Evolutionary conservation across 1,140 invertebrate genomes (phyloP), one percentile per base, ranked within the genome.

Genomic region (Rhagoletis pomonella): DNA sequence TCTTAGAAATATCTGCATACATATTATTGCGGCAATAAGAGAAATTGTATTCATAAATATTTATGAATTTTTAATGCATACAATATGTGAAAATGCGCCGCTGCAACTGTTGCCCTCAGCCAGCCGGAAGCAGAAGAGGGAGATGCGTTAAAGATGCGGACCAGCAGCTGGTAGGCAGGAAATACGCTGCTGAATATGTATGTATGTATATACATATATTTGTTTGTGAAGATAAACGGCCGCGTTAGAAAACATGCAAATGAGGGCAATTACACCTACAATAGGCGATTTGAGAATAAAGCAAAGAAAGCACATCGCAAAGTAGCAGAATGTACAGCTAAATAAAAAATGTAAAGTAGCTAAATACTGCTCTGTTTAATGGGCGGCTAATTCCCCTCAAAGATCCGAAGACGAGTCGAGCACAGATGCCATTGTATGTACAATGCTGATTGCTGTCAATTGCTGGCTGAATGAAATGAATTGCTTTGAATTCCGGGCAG

Each of bases 171-270:
- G 55, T 81, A 19, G 73, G 73, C 73, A 81, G 73, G 73, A 81
- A 81, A 81, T 81, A 42, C 44, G 73, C 73, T 81, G 6, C 44
- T 19, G 19, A 9, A 29, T 81, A 29, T 29, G 19, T 81, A 55
- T 55, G n/a, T 50, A 19, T n/a, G 47, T 55, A 10, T 19, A 2
- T 10, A 58, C 42, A 1, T n/a, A 47, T 73, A 17, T 73, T 47
- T 73, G 67, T 17, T 39, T 47, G 67, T 17, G 67, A n/a, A 81
- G 73, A 81, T 81, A 55, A 55, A 81, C 9, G 47, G 19, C 47
- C 6, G 73, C 73, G 47, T 29, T 81, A 81, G 47, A 81, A 81
- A n/a, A 55, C n/a, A 81, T 81, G 73, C 73, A 81, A 81, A 81
- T 81, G 73, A 81, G 73, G 73, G 47, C 73, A 81, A 81, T 81